Conservation (phyloP, 2,888 invertebrate species). For the Pterostichus madidus region DNA sequence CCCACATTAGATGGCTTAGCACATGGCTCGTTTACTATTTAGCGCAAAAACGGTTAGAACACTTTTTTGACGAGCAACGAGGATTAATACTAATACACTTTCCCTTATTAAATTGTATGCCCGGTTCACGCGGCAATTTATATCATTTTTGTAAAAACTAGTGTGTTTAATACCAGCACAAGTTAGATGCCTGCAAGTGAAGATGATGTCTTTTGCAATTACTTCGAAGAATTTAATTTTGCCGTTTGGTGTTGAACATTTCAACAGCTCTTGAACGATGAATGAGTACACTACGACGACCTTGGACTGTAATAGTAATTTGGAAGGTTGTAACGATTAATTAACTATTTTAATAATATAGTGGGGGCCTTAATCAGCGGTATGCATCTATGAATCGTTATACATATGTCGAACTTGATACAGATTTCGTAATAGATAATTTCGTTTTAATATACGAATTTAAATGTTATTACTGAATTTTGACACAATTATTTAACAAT, state of each 20-base stretch:
- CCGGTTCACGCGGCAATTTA: slow-evolving; percentile 37
- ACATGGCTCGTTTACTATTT: slow-evolving; percentile 58
- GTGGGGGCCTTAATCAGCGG: slow-evolving; percentile 19
- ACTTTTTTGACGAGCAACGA: slow-evolving; percentile 31
- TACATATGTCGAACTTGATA: slow-evolving; percentile 29
- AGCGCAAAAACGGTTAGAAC: slow-evolving; percentile 57
- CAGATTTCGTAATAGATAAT: slow-evolving; percentile 21
- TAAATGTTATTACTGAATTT: background rate
- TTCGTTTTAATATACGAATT: background rate
- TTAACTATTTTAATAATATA: slow-evolving; percentile 49
- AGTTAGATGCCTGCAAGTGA: no score
- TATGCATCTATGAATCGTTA: slow-evolving; percentile 26
- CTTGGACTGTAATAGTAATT: slow-evolving; percentile 52
- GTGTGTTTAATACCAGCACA: background rate
- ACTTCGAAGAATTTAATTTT: background rate
- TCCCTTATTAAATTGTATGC: slow-evolving; percentile 49
- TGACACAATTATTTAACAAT: background rate
- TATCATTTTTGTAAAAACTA: slow-evolving; percentile 34
- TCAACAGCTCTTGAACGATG: slow-evolving; percentile 25
- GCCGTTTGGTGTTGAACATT: slow-evolving; percentile 10
- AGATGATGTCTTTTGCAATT: background rate
- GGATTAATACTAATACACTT: slow-evolving; percentile 28
- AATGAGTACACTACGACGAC: slow-evolving; percentile 27
- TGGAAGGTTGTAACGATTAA: slow-evolving; percentile 51
- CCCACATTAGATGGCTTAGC: slow-evolving; percentile 62